Evolutionary conservation across 2,797 vertebrate species (phyloP).

Genomic region (Limosa lapponica): DNA sequence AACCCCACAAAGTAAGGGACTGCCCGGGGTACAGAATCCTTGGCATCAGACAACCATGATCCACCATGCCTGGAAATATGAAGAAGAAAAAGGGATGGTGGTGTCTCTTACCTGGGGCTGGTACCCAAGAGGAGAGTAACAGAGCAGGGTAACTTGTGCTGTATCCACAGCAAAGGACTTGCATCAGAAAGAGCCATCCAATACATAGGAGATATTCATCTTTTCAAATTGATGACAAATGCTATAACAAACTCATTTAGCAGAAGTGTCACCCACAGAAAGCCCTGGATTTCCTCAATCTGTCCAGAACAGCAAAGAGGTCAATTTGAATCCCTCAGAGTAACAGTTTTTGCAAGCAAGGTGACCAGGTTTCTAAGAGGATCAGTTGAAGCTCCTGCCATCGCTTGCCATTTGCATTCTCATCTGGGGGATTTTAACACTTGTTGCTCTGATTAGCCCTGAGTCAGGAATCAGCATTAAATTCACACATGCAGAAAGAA

Average conservation of each 20-base stretch:
- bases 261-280: background rate
- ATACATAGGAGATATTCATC: rapidly evolving
- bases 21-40: background rate
- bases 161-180: background rate
- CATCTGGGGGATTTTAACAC: background rate
- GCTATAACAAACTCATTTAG: background rate
- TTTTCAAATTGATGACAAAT: background rate
- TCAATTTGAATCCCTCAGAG: background rate
- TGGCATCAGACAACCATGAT: background rate
- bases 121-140: background rate
- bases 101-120: background rate
- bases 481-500: background rate
- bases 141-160: background rate
- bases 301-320: background rate
- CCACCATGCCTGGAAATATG: background rate
- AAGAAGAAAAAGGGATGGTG: background rate
- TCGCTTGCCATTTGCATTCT: rapidly evolving
- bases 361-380: background rate
- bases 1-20: background rate
- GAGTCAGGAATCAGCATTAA: background rate
- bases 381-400: background rate
- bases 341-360: background rate
- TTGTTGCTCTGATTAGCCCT: background rate
- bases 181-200: background rate
- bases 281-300: background rate